A percentile compares a stretch with the other conserved stretches of the same genome.
Evolutionary conservation across 2,888 invertebrate species (phyloP).

Genomic region (Andrena hattorfiana): DNA sequence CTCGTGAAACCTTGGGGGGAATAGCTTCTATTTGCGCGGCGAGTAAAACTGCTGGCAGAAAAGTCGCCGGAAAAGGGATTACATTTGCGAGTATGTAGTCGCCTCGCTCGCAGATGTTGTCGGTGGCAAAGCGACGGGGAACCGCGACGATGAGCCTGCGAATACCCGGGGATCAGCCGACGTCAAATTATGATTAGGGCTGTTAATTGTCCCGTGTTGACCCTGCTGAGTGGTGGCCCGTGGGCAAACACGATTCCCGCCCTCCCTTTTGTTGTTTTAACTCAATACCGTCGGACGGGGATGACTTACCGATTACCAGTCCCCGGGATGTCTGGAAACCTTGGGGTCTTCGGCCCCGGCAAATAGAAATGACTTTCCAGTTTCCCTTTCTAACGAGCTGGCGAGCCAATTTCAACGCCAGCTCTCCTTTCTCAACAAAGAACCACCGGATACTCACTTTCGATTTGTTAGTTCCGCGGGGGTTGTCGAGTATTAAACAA

Average conservation of each 20-base stretch:
- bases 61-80: background rate
- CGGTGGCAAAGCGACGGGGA: conserved; percentile 29
- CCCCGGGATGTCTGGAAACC: conserved; percentile 63
- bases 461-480: background rate
- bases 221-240: conserved; percentile 78
- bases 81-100: conserved; percentile 6
- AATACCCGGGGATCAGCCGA: conserved; percentile 71
- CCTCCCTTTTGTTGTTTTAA: conserved; percentile 80
- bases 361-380: conserved; percentile 70
- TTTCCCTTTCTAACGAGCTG: conserved; percentile 47
- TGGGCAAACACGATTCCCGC: conserved; percentile 74
- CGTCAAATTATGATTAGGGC: conserved; percentile 78
- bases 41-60: background rate
- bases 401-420: background rate
- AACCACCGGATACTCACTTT: background rate
- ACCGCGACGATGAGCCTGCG: conserved; percentile 64
- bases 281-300: conserved; percentile 72
- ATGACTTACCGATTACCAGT: conserved; percentile 76
- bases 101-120: conserved; percentile 5
- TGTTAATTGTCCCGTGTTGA: conserved; percentile 81
- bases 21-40: background rate
- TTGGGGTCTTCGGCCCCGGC: conserved; percentile 40
- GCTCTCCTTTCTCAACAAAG: background rate
- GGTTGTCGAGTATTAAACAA: background rate
- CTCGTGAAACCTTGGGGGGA: too few species aligned